Evolutionary conservation across 2,113 vertebrate species (phyloP).

Genomic region (Otolemur garnettii): DNA sequence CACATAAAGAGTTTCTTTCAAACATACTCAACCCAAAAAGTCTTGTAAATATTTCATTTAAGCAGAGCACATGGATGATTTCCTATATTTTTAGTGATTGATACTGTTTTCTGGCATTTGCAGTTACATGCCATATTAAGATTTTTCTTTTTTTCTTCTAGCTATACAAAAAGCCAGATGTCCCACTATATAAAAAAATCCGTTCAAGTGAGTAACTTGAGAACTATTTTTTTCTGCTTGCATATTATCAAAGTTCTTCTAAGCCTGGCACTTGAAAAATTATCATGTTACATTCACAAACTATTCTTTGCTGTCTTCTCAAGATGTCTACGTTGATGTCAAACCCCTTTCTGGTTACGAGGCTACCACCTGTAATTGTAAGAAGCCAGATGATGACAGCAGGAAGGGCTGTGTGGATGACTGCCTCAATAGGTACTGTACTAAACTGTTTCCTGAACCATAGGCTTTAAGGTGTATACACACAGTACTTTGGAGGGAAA

Average conservation of each 20-base stretch:
- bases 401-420: conserved; percentile 96
- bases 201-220: conserved; percentile 95
- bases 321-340: conserved; percentile 98
- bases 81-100: conserved; percentile 64
- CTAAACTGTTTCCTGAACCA: neutral
- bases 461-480: neutral
- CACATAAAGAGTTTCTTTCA: conserved; percentile 16
- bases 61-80: conserved; percentile 40
- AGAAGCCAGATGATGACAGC: conserved; percentile 87
- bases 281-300: conserved; percentile 44
- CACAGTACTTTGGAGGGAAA: neutral
- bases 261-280: conserved; percentile 58
- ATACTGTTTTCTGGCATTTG: conserved; percentile 69
- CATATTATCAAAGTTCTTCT: conserved; percentile 40
- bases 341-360: conserved; percentile 98
- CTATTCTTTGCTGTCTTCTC: conserved; percentile 46
- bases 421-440: conserved; percentile 95
- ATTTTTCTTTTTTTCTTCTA: conserved; percentile 85
- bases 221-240: conserved; percentile 44
- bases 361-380: conserved; percentile 97
- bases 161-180: conserved; percentile 99
- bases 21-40: conserved; percentile 44
- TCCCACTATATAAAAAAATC: conserved; percentile 99
- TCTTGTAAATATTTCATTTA: neutral
- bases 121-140: conserved; percentile 69